A percentile compares a stretch with the other conserved stretches of the same genome.
These are phyloP conservation scores for Spongilla lacustris DNA, from an alignment of 37 sponge, comb jelly and placozoan genomes.

Conservation along the genomic window DNA sequence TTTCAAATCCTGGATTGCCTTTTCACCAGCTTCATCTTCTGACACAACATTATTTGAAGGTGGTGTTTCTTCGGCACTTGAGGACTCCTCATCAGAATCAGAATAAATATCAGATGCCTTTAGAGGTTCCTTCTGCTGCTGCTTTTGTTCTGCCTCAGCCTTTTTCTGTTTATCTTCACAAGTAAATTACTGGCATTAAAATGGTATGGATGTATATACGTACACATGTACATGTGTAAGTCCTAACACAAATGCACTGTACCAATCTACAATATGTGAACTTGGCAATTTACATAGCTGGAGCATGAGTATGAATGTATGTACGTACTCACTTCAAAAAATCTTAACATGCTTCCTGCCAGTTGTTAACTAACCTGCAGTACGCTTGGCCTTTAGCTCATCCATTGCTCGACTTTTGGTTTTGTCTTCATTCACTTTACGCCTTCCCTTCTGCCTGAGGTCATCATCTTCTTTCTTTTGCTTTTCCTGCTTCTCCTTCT, in stretches of 20 bases:
- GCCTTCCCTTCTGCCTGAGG: slow-evolving; percentile 36
- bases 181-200: not conserved
- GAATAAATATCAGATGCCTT: slow-evolving; percentile 64
- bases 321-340: too few species aligned
- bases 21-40: slow-evolving; percentile 62
- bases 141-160: slow-evolving; percentile 47
- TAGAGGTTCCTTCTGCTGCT: slow-evolving; percentile 41
- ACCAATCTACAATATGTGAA: too few species aligned
- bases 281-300: too few species aligned
- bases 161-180: slow-evolving; percentile 67
- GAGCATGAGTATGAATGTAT: too few species aligned
- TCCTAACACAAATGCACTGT: too few species aligned
- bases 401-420: slow-evolving; percentile 83
- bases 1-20: slow-evolving; percentile 7
- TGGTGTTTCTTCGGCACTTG: slow-evolving; percentile 11
- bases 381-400: slow-evolving; percentile 83
- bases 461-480: slow-evolving; percentile 39
- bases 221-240: too few species aligned
- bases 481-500: slow-evolving; percentile 45
- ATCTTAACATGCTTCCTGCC: too few species aligned
- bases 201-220: not conserved
- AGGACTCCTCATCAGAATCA: slow-evolving; percentile 41
- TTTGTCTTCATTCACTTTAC: slow-evolving; percentile 57
- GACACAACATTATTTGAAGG: slow-evolving; percentile 40
- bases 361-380: slow-evolving; percentile 39